Evolutionary conservation across 2,888 invertebrate species (phyloP).

Genomic region (Hypomecis punctinalis): DNA sequence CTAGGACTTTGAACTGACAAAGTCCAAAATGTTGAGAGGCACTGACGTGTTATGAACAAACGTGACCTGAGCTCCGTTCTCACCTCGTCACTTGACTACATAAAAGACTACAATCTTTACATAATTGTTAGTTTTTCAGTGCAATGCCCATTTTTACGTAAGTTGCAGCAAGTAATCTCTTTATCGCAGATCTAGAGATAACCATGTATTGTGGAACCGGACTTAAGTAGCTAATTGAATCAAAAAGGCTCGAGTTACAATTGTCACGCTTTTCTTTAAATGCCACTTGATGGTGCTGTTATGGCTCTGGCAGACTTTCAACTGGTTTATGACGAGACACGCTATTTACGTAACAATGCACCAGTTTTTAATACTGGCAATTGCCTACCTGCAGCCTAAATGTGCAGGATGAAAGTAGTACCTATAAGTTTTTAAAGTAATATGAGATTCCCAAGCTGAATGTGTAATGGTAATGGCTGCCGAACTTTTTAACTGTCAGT

Average conservation of each 20-base stretch:
- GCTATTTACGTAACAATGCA: conserved; percentile 15
- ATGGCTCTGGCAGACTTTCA: conserved; percentile 9
- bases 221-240: conserved; percentile 8
- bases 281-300: conserved; percentile 23
- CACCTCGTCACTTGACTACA: too few species aligned
- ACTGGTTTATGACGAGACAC: conserved; percentile 22
- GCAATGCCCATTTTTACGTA: too few species aligned
- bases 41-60: too few species aligned
- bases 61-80: too few species aligned
- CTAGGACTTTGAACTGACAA: too few species aligned
- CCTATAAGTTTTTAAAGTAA: too few species aligned
- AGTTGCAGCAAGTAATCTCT: not conserved
- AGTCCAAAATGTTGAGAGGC: too few species aligned
- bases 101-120: too few species aligned
- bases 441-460: too few species aligned
- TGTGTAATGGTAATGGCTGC: too few species aligned
- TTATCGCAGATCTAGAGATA: not conserved
- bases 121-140: too few species aligned
- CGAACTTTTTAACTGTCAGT: too few species aligned
- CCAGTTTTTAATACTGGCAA: not conserved
- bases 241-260: conserved; percentile 16
- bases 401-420: not conserved
- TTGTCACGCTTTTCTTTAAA: conserved; percentile 22
- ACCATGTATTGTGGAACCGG: conserved; percentile 1
- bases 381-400: conserved; percentile 4